Percentiles rank a stretch among this genome's conserved stretches.
phyloP scores from a whole-genome alignment of 2,888 invertebrate genomes.

The Eilema caniola region DNA sequence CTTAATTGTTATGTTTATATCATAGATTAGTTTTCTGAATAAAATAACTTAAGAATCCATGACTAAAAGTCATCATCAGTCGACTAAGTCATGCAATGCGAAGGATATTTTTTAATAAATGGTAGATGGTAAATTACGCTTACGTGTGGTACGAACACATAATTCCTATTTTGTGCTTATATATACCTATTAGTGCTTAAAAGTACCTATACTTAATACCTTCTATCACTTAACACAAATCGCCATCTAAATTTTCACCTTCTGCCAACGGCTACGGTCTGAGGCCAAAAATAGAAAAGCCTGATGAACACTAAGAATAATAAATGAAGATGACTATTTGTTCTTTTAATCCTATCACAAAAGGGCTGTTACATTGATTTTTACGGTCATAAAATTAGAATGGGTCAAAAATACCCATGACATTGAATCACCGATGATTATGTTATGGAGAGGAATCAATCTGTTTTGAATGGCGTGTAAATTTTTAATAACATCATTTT shows the following conservation, averaged over 20 bases:
- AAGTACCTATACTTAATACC: constrained; percentile 31
- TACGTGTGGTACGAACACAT: too few species aligned
- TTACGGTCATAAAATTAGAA: constrained; percentile 42
- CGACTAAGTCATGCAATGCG: too few species aligned
- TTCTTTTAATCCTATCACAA: constrained; percentile 46
- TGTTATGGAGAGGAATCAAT: constrained; percentile 38
- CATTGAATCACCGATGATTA: constrained; percentile 49
- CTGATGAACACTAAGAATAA: constrained; percentile 53
- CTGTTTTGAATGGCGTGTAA: constrained; percentile 41
- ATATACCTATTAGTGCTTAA: background rate
- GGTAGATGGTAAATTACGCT: too few species aligned
- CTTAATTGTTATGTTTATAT: background rate
- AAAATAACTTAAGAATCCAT: background rate
- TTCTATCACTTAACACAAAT: constrained; percentile 31
- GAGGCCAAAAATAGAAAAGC: constrained; percentile 55
- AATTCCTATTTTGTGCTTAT: background rate
- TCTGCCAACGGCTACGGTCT: constrained; percentile 63
- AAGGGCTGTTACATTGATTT: constrained; percentile 49
- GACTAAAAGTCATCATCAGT: too few species aligned
- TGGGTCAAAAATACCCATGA: constrained; percentile 41
- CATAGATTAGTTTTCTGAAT: background rate
- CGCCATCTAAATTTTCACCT: constrained; percentile 53
- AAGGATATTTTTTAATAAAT: background rate
- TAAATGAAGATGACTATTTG: constrained; percentile 46
- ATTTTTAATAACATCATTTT: constrained; percentile 53